Conservation (phyloP, 2,797 vertebrate species). For the Microhierax caerulescens region DNA sequence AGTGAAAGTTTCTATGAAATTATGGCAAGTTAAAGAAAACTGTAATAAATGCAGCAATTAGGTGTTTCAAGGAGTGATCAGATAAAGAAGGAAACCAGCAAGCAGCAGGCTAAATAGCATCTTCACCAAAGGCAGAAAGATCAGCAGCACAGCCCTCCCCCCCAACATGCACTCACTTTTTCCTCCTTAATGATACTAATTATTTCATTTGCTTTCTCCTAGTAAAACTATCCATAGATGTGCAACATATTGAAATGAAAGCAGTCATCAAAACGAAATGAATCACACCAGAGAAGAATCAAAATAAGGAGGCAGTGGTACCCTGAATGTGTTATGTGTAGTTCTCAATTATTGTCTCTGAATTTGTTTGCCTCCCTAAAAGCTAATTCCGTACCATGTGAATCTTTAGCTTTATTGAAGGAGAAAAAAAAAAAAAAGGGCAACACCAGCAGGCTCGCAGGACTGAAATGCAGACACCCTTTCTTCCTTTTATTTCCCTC, state of each 20-base stretch:
- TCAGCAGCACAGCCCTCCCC: not conserved
- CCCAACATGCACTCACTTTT: not conserved
- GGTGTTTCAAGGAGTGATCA: conserved; percentile 41
- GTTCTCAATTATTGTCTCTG: conserved; percentile 17
- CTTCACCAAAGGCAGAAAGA: conserved; percentile 44
- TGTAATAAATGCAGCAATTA: conserved; percentile 55
- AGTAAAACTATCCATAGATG: conserved; percentile 38
- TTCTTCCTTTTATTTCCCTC: accelerated
- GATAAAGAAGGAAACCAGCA: conserved; percentile 44
- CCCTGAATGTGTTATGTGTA: not conserved
- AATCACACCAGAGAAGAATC: conserved; percentile 49
- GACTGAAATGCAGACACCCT: not conserved
- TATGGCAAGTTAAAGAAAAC: conserved; percentile 26
- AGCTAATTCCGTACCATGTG: not conserved
- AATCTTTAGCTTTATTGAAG: not conserved
- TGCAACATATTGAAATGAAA: conserved; percentile 56
- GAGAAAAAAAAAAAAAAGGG: not conserved
- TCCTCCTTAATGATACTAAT: conserved; percentile 58
- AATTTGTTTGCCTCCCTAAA: not conserved
- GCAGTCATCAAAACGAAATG: conserved; percentile 53
- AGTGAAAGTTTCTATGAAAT: conserved; percentile 29
- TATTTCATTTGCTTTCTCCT: conserved; percentile 61
- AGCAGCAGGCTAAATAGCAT: conserved; percentile 14
- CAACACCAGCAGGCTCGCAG: not conserved
- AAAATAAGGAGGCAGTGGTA: conserved; percentile 43